phyloP scores from a whole-genome alignment of 2,113 vertebrate species.

The Patagioenas fasciata region DNA sequence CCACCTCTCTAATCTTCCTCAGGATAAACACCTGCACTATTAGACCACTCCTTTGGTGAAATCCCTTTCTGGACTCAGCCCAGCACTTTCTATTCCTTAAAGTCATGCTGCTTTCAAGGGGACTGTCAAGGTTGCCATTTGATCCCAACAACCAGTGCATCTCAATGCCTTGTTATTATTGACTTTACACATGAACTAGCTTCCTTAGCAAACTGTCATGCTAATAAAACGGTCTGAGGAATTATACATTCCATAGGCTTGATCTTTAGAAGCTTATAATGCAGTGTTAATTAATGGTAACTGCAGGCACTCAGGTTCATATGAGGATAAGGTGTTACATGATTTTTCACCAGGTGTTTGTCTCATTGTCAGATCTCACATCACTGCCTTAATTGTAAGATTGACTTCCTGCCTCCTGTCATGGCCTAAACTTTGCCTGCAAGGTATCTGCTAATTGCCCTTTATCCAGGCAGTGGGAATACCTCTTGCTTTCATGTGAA shows the following conservation, averaged over 20 bases:
- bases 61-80: background rate
- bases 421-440: background rate
- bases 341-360: background rate
- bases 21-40: background rate
- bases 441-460: background rate
- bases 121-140: background rate
- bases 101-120: background rate
- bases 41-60: background rate
- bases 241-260: background rate
- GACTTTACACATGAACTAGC: background rate
- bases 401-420: accelerated
- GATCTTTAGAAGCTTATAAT: background rate
- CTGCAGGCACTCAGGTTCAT: background rate
- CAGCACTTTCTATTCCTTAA: background rate
- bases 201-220: background rate
- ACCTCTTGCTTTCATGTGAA: background rate
- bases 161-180: background rate
- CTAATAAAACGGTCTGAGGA: background rate
- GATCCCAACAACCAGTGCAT: background rate
- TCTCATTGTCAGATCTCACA: background rate
- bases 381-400: background rate
- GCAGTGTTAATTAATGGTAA: background rate
- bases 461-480: background rate
- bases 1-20: background rate
- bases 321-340: background rate